Evolutionary conservation across 2,888 invertebrate species (phyloP).

Genomic region (Papilio protenor): DNA sequence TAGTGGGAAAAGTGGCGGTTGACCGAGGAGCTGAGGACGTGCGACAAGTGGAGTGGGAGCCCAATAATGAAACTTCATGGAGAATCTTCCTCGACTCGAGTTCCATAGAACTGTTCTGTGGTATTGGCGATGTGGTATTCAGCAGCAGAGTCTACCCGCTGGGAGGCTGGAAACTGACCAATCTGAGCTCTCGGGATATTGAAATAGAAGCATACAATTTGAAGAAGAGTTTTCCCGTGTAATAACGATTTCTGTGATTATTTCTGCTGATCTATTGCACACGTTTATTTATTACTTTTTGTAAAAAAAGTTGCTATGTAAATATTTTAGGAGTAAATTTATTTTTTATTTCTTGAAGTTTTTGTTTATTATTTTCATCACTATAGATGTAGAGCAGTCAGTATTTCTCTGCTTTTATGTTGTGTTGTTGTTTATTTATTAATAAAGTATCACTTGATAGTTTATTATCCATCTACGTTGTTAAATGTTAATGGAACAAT

Average conservation of each 20-base stretch:
- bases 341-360: background rate
- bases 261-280: background rate
- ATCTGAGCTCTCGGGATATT: constrained; percentile 64
- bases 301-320: background rate
- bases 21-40: constrained; percentile 67
- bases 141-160: constrained; percentile 71
- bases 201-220: constrained; percentile 64
- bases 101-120: constrained; percentile 76
- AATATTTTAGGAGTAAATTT: constrained; percentile 28
- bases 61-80: constrained; percentile 57
- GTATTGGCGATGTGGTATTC: constrained; percentile 78
- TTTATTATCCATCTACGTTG: background rate
- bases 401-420: background rate
- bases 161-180: constrained; percentile 70
- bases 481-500: constrained; percentile 11
- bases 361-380: background rate
- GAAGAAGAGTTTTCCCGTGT: constrained; percentile 66
- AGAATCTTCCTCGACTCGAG: constrained; percentile 75
- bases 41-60: constrained; percentile 73
- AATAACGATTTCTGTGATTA: constrained; percentile 33
- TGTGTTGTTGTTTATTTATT: background rate
- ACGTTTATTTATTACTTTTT: background rate
- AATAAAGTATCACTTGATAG: background rate
- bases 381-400: background rate
- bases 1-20: constrained; percentile 63